phyloP scores from a whole-genome alignment of 2,797 vertebrate genomes.

The Microctenopoma steveboyesi region DNA sequence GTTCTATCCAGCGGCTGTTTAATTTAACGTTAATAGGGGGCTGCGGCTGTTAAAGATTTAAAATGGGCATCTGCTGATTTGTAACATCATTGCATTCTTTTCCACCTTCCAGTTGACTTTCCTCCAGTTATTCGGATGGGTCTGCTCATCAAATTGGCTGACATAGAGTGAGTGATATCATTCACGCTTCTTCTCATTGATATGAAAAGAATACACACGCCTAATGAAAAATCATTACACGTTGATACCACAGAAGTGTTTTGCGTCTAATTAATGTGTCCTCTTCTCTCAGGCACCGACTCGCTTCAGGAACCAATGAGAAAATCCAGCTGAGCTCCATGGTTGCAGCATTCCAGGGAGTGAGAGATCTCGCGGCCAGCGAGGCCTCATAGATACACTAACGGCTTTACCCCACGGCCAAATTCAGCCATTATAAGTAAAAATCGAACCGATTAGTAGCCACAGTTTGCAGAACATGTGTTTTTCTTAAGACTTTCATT shows the following conservation, averaged over 20 bases:
- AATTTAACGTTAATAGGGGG: no score
- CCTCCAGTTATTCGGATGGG: slow-evolving; percentile 89
- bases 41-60: no score
- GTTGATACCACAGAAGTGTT: no score
- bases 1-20: no score
- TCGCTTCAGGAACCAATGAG: slow-evolving; percentile 93
- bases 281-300: slow-evolving; percentile 83
- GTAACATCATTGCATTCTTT: no score
- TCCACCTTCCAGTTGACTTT: slow-evolving; percentile 89
- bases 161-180: slow-evolving; percentile 90
- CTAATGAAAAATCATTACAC: not conserved
- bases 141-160: slow-evolving; percentile 93
- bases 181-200: not conserved
- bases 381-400: slow-evolving; percentile 84
- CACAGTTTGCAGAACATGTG: not conserved
- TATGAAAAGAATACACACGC: no score
- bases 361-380: slow-evolving; percentile 91
- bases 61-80: no score
- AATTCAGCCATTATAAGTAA: not conserved
- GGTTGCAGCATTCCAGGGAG: slow-evolving; percentile 94
- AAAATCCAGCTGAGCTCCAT: slow-evolving; percentile 98
- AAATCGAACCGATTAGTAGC: no score
- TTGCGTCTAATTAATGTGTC: not conserved
- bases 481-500: no score
- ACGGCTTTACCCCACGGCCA: not conserved